Evolutionary conservation across 2,888 invertebrate genomes (phyloP).

Genomic region (Galeopsomyia nigrocyanea): DNA sequence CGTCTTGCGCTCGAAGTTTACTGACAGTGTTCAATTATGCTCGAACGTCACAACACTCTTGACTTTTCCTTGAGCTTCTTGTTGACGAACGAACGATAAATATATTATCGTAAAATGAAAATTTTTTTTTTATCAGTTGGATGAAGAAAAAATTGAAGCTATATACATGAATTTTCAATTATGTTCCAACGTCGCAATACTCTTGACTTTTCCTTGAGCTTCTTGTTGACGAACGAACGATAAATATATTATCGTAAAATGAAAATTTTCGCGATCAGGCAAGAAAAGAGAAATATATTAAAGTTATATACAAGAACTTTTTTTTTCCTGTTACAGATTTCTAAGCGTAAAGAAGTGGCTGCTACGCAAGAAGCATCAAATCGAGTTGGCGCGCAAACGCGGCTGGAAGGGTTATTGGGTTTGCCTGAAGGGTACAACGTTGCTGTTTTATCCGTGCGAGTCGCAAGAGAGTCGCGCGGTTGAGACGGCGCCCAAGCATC

Average conservation of each 20-base stretch:
- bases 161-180: too few species aligned
- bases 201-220: too few species aligned
- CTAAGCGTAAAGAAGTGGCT: conserved; percentile 98
- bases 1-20: too few species aligned
- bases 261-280: neutral
- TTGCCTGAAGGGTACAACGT: conserved; percentile 95
- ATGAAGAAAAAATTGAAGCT: too few species aligned
- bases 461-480: conserved; percentile 91
- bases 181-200: neutral
- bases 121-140: too few species aligned
- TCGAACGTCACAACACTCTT: neutral
- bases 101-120: too few species aligned
- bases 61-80: too few species aligned
- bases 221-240: too few species aligned
- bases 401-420: conserved; percentile 99
- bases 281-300: neutral
- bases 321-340: conserved; percentile 77
- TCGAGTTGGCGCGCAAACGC: conserved; percentile 94
- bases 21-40: too few species aligned
- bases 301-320: too few species aligned
- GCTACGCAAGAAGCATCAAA: conserved; percentile 95
- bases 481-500: conserved; percentile 93
- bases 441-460: conserved; percentile 96
- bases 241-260: too few species aligned
- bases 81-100: too few species aligned